Evolutionary conservation across 2,797 vertebrate species (phyloP), one percentile per base, ranked within the genome.

Genomic region (Ptychobarbus kaznakovi): DNA sequence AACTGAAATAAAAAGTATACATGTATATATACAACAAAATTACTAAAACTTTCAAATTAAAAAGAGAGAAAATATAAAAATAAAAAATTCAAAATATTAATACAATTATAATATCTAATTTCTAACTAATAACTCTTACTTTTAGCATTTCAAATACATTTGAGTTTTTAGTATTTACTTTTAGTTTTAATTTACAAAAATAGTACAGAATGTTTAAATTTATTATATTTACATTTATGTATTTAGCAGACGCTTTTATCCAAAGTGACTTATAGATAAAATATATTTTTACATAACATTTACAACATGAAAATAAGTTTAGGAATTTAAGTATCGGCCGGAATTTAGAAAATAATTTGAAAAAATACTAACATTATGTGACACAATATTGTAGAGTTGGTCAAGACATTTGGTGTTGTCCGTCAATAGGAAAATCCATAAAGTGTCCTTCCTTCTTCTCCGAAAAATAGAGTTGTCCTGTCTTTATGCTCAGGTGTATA

Each of bases 401-500:
- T n/a, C 32, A 10, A 81, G 25, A 65, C 38, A 32, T 81, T 10
- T 73, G 20, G 28, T 75, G 56, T 49, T 49, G 38, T 83, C 72
- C 15, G 8, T 53, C n/a, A 25, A 68, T 42, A 49, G 20, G 42
- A 25, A 35, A 75, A 77, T 82, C 75, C 74, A 49, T 82, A 49
- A 80, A 76, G 40, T n/a, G 77, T 70, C 13, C 42, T 69, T 44
- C 40, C 18, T 72, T 53, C 32, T 46, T 40, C 38, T 38, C 42
- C 6, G 3, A 84, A 90, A 87, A 88, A 87, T 86, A 38, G 81
- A 38, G 35, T 35, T 25, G 28, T 76, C 32, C 61, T 80, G 80
- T 83, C 77, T 79, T 11, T 75, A 80, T 9, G 69, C 84, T 85
- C 79, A 86, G 76, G 70, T 89, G 77, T 80, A 20, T 38, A 81